Evolutionary conservation across 1,140 invertebrate species (phyloP).

Genomic region (Zaprionus gabonicus): DNA sequence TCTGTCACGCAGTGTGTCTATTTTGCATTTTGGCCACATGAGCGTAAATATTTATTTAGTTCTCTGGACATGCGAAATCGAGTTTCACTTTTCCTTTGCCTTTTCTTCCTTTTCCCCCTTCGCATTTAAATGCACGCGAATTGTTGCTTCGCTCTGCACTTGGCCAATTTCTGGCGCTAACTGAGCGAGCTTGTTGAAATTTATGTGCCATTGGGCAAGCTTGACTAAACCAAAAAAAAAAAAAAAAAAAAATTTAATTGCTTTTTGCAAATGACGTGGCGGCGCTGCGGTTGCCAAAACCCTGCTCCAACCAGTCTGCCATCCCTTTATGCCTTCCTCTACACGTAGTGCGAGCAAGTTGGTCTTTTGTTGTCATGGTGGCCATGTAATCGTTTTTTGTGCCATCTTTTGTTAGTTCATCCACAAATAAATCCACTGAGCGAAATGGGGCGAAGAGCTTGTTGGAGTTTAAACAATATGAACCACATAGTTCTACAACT

Average conservation of each 20-base stretch:
- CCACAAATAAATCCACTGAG: conserved; percentile 53
- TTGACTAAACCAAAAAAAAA: conserved; percentile 43
- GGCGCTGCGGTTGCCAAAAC: conserved; percentile 60
- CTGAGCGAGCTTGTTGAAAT: conserved; percentile 61
- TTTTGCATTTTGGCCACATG: conserved; percentile 75
- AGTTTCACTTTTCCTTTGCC: conserved; percentile 31
- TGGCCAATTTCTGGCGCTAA: conserved; percentile 20
- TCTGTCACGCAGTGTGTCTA: conserved; percentile 47
- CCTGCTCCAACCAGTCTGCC: conserved; percentile 27
- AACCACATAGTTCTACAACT: too few relatives aligned
- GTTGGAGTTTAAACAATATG: too few relatives aligned
- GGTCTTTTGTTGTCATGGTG: conserved; percentile 62
- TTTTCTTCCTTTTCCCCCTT: conserved; percentile 21
- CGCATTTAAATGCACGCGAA: conserved; percentile 78
- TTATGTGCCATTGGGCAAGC: conserved; percentile 70
- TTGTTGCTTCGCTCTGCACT: conserved; percentile 54
- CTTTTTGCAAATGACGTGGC: conserved; percentile 75
- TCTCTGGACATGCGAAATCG: conserved; percentile 58
- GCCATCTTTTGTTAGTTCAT: conserved; percentile 3
- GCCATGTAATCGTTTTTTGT: conserved; percentile 27
- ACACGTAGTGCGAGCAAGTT: conserved; percentile 47
- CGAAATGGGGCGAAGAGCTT: not conserved
- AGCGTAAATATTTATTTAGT: conserved; percentile 81
- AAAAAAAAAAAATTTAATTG: conserved; percentile 65
- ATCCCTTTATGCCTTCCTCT: not conserved